Conservation (phyloP, 2,113 vertebrate species). For the Hystrix cristata region DNA sequence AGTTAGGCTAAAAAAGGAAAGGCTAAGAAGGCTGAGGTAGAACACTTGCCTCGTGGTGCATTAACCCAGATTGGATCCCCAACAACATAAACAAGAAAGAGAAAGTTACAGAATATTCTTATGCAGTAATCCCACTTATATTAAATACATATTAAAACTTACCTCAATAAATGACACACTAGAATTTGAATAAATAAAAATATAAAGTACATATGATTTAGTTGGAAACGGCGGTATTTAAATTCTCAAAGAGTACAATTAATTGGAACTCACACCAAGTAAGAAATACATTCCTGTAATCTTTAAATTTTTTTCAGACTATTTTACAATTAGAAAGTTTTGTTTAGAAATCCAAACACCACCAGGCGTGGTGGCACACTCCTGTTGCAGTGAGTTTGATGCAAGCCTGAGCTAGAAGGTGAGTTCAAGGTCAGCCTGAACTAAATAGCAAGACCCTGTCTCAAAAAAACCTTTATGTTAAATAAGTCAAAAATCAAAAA, state of each 20-base stretch:
- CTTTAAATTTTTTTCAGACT: constrained; percentile 7
- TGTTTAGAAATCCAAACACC: background rate
- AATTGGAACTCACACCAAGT: background rate
- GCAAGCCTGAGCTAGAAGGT: background rate
- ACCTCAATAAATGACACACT: background rate
- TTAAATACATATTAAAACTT: background rate
- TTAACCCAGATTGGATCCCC: background rate
- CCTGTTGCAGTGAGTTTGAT: background rate
- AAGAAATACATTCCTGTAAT: background rate
- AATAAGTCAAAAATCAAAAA: constrained; percentile 1
- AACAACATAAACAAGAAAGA: background rate
- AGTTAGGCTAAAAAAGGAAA: background rate
- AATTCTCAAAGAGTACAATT: constrained; percentile 36
- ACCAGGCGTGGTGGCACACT: too few relatives aligned
- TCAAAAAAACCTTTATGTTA: background rate
- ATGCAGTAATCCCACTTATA: background rate
- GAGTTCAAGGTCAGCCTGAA: background rate
- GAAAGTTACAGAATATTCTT: background rate
- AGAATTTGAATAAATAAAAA: background rate
- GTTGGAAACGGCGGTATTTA: background rate
- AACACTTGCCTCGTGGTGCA: background rate
- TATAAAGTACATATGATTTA: background rate
- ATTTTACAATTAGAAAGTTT: background rate
- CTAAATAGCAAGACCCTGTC: background rate
- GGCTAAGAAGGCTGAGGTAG: background rate